phyloP scores from a whole-genome alignment of 1,140 invertebrate genomes.

The Brevipalpus yothersi region DNA sequence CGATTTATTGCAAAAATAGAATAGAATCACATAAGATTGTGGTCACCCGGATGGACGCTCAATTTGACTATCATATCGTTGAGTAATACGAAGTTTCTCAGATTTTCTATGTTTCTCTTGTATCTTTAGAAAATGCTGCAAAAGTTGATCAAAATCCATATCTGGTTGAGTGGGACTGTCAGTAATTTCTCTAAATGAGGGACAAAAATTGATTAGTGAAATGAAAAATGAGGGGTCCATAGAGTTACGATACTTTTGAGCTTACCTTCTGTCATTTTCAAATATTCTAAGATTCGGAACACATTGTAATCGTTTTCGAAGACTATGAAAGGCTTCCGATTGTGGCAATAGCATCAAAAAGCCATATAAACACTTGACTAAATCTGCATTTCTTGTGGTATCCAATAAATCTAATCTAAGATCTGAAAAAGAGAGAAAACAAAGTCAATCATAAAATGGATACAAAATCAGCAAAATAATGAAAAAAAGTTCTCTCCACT shows the following conservation, averaged over 20 bases:
- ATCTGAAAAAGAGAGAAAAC: slow-evolving; percentile 30
- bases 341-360: slow-evolving; percentile 93
- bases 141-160: slow-evolving; percentile 33
- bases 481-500: slow-evolving; percentile 23
- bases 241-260: too few species aligned
- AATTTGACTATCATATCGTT: too few species aligned
- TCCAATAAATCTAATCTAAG: slow-evolving; percentile 72
- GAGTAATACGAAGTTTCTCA: background rate
- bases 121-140: slow-evolving; percentile 33
- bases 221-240: too few species aligned
- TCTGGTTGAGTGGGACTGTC: slow-evolving; percentile 6
- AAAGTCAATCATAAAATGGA: slow-evolving; percentile 13
- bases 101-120: slow-evolving; percentile 34
- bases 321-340: slow-evolving; percentile 72
- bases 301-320: slow-evolving; percentile 63
- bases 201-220: background rate
- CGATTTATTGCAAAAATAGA: too few species aligned
- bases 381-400: slow-evolving; percentile 41
- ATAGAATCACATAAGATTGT: too few species aligned
- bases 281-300: slow-evolving; percentile 36
- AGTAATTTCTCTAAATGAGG: background rate
- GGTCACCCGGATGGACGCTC: too few species aligned
- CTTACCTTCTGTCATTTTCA: background rate
- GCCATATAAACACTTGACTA: slow-evolving; percentile 76
- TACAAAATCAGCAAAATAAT: background rate